These are phyloP conservation scores for Fregetta grallaria DNA, from an alignment of 2,113 vertebrate genomes.

Conservation along the genomic window DNA sequence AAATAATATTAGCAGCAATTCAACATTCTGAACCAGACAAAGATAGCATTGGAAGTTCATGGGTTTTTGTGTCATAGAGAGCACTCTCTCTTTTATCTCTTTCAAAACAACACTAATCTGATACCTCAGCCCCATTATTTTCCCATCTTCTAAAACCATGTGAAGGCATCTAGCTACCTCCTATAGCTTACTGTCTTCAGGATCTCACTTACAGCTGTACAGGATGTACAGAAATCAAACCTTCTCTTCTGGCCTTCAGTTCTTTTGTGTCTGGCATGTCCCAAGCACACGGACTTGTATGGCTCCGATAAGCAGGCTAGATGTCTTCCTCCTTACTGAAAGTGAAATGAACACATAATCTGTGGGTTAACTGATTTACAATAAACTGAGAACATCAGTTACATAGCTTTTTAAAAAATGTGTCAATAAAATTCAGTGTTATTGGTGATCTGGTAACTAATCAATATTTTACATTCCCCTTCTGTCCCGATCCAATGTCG, in stretches of 20 bases:
- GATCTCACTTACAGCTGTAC: background rate
- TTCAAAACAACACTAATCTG: background rate
- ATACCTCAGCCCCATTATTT: background rate
- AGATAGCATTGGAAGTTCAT: background rate
- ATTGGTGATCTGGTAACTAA: background rate
- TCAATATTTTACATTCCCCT: background rate
- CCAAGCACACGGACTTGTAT: background rate
- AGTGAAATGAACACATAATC: background rate
- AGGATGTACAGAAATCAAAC: background rate
- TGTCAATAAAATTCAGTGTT: background rate
- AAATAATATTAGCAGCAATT: background rate
- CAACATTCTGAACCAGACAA: background rate
- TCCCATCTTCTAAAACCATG: background rate
- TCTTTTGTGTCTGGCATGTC: background rate
- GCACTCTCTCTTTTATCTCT: background rate
- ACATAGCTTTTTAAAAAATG: background rate
- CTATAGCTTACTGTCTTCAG: background rate
- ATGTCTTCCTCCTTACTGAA: background rate
- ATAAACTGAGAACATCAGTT: background rate
- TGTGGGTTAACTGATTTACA: background rate
- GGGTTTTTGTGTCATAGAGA: rapidly evolving
- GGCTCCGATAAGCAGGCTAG: background rate
- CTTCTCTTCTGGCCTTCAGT: background rate
- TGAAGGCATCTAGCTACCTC: background rate
- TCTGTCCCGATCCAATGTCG: background rate